phyloP scores from a whole-genome alignment of 2,888 invertebrate species.

The Ischnura elegans region DNA sequence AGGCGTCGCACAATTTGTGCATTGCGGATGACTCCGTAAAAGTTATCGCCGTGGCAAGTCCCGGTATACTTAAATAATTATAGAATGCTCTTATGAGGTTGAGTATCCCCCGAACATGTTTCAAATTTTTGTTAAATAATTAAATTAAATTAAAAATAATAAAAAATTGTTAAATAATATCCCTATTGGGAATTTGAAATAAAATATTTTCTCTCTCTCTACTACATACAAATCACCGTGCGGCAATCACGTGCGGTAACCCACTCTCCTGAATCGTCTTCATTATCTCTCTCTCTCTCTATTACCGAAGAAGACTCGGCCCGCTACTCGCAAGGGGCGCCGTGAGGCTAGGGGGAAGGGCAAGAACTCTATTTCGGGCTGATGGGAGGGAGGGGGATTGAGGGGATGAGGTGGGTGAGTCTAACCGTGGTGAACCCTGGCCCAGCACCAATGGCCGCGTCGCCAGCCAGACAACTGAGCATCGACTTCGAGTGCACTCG shows the following conservation, averaged over 20 bases:
- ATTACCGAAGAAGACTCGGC: neutral
- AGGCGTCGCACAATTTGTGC: no score
- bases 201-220: neutral
- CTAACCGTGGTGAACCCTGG: conserved; percentile 17
- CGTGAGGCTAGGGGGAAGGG: neutral
- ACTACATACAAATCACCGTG: neutral
- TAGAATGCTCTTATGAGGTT: no score
- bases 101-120: no score
- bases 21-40: no score
- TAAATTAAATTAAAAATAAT: no score
- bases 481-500: conserved; percentile 10
- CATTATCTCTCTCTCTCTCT: no score
- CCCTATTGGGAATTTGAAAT: neutral
- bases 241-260: neutral
- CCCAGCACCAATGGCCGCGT: conserved; percentile 22
- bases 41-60: no score
- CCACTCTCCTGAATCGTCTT: neutral
- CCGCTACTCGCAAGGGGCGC: neutral
- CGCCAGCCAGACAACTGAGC: conserved; percentile 11
- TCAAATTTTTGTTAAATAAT: no score
- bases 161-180: no score
- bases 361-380: neutral
- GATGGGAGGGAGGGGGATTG: neutral
- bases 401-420: neutral
- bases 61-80: no score